A percentile compares a stretch with the other conserved stretches of the same genome.
phyloP scores from a whole-genome alignment of 2,797 vertebrate genomes.

The Cyprinodon diabolis region DNA sequence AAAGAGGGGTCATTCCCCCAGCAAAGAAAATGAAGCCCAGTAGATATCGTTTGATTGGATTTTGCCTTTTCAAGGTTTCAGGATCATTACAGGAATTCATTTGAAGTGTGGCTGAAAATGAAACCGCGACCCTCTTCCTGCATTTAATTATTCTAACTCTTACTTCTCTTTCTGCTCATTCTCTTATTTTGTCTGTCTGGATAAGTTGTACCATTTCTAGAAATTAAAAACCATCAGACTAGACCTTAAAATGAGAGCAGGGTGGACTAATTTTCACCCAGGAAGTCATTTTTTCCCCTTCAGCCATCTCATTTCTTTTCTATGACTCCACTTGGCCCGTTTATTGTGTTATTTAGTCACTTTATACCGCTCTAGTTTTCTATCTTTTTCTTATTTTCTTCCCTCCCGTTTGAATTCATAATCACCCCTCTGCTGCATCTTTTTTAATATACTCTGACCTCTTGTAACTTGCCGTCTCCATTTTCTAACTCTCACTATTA shows the following conservation, averaged over 20 bases:
- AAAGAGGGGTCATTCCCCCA: slow-evolving; percentile 82
- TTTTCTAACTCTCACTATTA: slow-evolving; percentile 49
- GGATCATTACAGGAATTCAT: slow-evolving; percentile 87
- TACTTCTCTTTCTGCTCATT: slow-evolving; percentile 68
- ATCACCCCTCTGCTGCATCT: slow-evolving; percentile 36
- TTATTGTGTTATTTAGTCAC: not conserved
- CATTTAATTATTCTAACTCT: slow-evolving; percentile 85
- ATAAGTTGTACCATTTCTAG: slow-evolving; percentile 71
- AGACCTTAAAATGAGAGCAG: slow-evolving; percentile 74
- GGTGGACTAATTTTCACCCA: slow-evolving; percentile 71
- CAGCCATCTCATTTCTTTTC: slow-evolving; percentile 34
- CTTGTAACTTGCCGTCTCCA: slow-evolving; percentile 52
- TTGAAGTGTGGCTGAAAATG: slow-evolving; percentile 85
- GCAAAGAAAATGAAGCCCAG: slow-evolving; percentile 83
- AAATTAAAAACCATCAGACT: slow-evolving; percentile 77
- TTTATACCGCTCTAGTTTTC: slow-evolving; percentile 20
- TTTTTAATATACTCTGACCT: slow-evolving; percentile 36
- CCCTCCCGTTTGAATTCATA: slow-evolving; percentile 12
- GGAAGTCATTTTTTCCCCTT: slow-evolving; percentile 64
- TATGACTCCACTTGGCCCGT: slow-evolving; percentile 30
- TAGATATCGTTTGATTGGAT: slow-evolving; percentile 89
- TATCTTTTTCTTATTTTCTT: slow-evolving; percentile 32
- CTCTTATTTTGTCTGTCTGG: slow-evolving; percentile 59
- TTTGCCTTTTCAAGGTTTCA: slow-evolving; percentile 85
- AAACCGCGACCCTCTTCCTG: slow-evolving; percentile 77